Base-by-base conservation (phyloP, 2,888 invertebrate species). In the Patella pellucida region DNA sequence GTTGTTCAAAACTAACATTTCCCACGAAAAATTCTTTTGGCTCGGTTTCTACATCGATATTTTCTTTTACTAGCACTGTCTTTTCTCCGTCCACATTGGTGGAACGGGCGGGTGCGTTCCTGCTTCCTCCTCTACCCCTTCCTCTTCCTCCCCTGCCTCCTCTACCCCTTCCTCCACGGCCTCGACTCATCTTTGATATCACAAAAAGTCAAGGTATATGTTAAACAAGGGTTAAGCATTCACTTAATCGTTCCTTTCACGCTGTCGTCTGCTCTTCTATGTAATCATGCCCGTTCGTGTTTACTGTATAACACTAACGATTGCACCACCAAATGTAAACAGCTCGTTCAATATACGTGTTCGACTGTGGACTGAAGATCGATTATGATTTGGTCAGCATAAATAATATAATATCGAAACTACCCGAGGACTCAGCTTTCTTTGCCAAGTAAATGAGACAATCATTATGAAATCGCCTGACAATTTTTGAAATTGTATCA, bases 21-120 rank as follows among this genome's bases (percentile, higher is more conserved):
- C 87, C 88, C 5, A 85, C 82, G 79, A 89, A 89, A 71, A 83
- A 88, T n/a, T 79, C 79, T 51, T 83, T 81, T 0, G 87, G 82
- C 69, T 86, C 82, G 9, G 78, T 83, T 27, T 86, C 83, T n/a
- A 88, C 82, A 73, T 86, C 82, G 14, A 87, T 69, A 12, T 83
- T 81, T 68, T 83, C 79, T 14, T 68, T 69, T 11, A 62, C 76
- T 19, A 68, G 54, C 16, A 71, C 72, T 51, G 54, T 73, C 11
- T 50, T 52, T 5, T 78, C 76, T 4, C 52, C 67, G 14, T 77
- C 68, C 31, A 71, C 69, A 9, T 54, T 19, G 15, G 23, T 19
- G 15, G 23, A 51, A 3, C 27, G 50, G 15, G 72, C 71, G 2
- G 78, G 69, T 12, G 77, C 75, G 5, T 16, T 23, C 31, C 74